Conservation (phyloP, 2,888 invertebrate species). For the Hoplodrina blanda region DNA sequence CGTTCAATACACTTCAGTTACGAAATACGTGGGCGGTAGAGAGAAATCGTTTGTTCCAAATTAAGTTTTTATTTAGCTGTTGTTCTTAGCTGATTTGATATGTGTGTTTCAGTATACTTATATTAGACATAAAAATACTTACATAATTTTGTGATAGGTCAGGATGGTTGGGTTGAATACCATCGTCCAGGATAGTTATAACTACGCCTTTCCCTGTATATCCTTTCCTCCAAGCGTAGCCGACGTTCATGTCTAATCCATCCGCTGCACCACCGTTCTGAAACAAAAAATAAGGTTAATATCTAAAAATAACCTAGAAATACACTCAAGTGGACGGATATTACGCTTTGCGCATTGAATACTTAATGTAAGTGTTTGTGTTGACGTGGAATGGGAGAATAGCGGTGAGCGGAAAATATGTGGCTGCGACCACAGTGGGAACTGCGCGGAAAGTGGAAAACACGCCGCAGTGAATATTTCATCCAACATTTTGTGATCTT, state of each 20-base stretch:
- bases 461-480: neutral
- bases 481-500: neutral
- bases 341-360: constrained; percentile 54
- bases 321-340: constrained; percentile 56
- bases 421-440: neutral
- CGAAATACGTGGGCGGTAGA: constrained; percentile 45
- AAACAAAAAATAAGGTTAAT: constrained; percentile 62
- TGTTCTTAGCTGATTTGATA: constrained; percentile 42
- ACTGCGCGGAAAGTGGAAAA: neutral
- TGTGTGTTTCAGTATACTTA: constrained; percentile 29
- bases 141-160: constrained; percentile 98
- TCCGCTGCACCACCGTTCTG: constrained; percentile 98
- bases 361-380: constrained; percentile 57
- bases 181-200: constrained; percentile 99
- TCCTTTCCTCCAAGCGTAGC: constrained; percentile 98
- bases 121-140: constrained; percentile 83
- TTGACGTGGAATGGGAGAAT: constrained; percentile 40
- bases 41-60: constrained; percentile 47
- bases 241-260: constrained; percentile 98
- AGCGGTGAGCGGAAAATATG: constrained; percentile 41
- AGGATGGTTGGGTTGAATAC: constrained; percentile 98
- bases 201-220: constrained; percentile 99
- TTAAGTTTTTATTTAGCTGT: constrained; percentile 41
- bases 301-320: constrained; percentile 53
- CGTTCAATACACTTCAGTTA: constrained; percentile 57